Percentiles rank a stretch among this genome's conserved stretches.
Conservation (phyloP, 2,113 vertebrate species). For the Aleadryas rufinucha region DNA sequence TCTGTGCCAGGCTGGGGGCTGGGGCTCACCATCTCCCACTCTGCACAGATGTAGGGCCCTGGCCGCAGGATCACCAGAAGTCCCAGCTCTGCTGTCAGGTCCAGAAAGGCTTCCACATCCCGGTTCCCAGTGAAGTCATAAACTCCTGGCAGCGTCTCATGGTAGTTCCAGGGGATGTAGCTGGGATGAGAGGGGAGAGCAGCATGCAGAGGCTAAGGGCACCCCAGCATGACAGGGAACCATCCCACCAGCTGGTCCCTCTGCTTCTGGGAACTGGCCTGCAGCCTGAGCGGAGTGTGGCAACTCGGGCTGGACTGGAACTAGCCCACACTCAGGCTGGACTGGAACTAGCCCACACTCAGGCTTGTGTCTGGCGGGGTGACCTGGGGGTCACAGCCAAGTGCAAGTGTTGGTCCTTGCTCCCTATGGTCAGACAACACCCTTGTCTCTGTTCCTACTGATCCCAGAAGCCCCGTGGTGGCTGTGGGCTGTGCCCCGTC, state of each 20-base stretch:
- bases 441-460: neutral
- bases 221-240: accelerated
- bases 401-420: neutral
- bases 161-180: constrained; percentile 96
- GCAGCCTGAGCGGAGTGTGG: neutral
- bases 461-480: neutral
- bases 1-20: neutral
- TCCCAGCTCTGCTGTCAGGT: constrained; percentile 82
- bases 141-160: constrained; percentile 80
- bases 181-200: constrained; percentile 54
- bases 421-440: neutral
- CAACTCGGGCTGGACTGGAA: neutral
- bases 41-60: constrained; percentile 96
- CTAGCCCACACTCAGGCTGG: neutral
- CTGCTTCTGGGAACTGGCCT: neutral
- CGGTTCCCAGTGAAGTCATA: constrained; percentile 84
- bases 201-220: accelerated
- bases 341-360: neutral
- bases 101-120: constrained; percentile 87
- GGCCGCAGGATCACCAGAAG: constrained; percentile 93
- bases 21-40: constrained; percentile 97
- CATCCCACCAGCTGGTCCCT: neutral
- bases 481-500: neutral
- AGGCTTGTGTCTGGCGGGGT: neutral
- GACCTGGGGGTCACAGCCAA: neutral